Base-by-base conservation (phyloP, 2,797 vertebrate genomes). In the Botia almorhae region DNA sequence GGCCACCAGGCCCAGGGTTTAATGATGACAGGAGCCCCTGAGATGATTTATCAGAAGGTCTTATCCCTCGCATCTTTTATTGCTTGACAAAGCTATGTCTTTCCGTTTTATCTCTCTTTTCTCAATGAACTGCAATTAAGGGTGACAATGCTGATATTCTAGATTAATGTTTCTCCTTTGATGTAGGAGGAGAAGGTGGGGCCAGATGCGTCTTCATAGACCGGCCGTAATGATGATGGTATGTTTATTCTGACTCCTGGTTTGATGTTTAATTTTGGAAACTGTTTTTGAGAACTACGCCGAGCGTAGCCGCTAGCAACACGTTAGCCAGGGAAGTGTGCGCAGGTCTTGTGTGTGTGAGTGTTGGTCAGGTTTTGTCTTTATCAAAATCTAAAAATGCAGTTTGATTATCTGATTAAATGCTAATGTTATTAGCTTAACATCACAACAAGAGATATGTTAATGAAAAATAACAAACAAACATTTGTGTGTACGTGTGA, bases 21-120 rank as follows among this genome's bases (percentile, higher is more conserved):
- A 94, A 94, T 43, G 91, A 14, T 89, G 93, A 93, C 93, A 92
- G 91, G 85, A 88, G 85, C 85, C 93, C 90, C 91, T 94, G 94
- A 91, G 75, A 92, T 93, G 92, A 94, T 93, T 93, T 93, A 94
- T 93, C 93, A 93, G 92, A 92, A 93, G 91, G 92, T 93, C 92
- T 93, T 93, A 95, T 93, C 93, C 92, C 89, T 90, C 85, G 81
- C 88, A 75, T 80, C 71, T 83, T 82, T 83, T 72, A 83, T 70
- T 64, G 68, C 70, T 74, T 80, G 72, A 64, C 73, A 43, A 75
- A 72, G 61, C 39, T 50, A 69, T 51, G 63, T 82, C 92, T 95
- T 92, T 92, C 90, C 92, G 94, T 94, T 95, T 95, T 92, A 94
- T 95, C 94, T 95, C 92, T 92, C 93, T 65, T 78, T 61, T 65